Conservation (phyloP, 2,113 vertebrate species). For the Myotis lucifugus region DNA sequence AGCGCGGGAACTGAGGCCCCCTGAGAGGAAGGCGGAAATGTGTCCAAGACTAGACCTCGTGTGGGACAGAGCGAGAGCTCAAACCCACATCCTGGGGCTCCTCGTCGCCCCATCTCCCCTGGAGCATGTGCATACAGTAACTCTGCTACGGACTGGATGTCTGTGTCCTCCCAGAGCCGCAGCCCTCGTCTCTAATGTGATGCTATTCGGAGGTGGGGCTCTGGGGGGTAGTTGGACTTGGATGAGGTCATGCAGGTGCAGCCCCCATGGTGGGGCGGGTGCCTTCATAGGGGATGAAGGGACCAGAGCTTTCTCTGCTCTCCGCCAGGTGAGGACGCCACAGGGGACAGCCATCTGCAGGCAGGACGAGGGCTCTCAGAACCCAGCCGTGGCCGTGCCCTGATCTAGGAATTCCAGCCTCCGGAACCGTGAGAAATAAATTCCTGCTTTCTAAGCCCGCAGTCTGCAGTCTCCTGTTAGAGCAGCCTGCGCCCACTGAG, state of each 20-base stretch:
- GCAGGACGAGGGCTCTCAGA: not conserved
- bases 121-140: rapidly evolving
- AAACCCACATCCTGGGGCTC: rapidly evolving
- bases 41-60: rapidly evolving
- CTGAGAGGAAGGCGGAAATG: rapidly evolving
- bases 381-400: not conserved
- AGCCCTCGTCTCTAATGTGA: not conserved
- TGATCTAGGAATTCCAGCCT: not conserved
- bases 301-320: not conserved
- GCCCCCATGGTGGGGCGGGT: rapidly evolving
- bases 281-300: not conserved
- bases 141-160: rapidly evolving
- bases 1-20: rapidly evolving
- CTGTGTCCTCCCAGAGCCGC: too few relatives aligned
- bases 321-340: not conserved
- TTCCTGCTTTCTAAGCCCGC: not conserved
- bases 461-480: not conserved
- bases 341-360: not conserved
- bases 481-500: too few relatives aligned
- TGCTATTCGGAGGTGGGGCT: too few relatives aligned
- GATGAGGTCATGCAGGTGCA: not conserved
- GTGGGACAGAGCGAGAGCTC: rapidly evolving
- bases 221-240: not conserved
- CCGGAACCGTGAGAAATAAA: not conserved
- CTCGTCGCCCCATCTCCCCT: rapidly evolving